Base-by-base conservation (phyloP, 2,888 invertebrate species). In the Nebria salina region DNA sequence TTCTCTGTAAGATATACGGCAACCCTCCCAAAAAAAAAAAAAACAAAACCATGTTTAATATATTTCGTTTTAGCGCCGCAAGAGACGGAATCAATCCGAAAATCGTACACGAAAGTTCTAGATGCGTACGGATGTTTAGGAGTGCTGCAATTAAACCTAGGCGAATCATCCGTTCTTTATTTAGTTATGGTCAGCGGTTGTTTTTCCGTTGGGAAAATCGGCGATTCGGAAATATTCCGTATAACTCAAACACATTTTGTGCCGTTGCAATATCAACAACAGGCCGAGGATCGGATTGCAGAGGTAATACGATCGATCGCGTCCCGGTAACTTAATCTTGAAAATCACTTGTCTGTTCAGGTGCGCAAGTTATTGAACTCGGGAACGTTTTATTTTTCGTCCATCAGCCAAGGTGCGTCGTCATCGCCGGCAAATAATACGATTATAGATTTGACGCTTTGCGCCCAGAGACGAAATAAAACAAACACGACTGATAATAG, bases 351-450 rank as follows among this genome's bases (percentile, higher is more conserved):
- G 82, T 41, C 65, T 81, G 41, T 81, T 82, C 78, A 89, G 88
- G 89, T 92, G 4, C 93, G 97, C 83, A 98, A 98, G 89, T 90
- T 99, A 78, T 91, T 99, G 3, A 98, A 97, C 88, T 98, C 98
- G n/a, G 99, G 99, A 11, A 98, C 98, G 65, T 99, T 99, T 89
- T 99, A 99, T 88, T 99, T 99, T 89, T 95, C 98, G 0, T 96
- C 96, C 95, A 90, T 91, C 43, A 82, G 86, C 81, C 89, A 88
- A 54, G 87, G 85, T 4, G 85, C 86, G 65, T 79, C 85, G 43
- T 86, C 86, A 34, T 85, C 85, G n/a, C 82, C 84, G 43, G 84
- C 86, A 9, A 54, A 15, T 64, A 89, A 81, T 9, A 91, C 94
- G 0, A 72, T 76, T 74, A 93, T 98, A 87, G 99, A 99, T 91